A percentile compares a stretch with the other conserved stretches of the same genome.
Conservation (phyloP, 2,797 vertebrate genomes). For the Apodemus agrarius region DNA sequence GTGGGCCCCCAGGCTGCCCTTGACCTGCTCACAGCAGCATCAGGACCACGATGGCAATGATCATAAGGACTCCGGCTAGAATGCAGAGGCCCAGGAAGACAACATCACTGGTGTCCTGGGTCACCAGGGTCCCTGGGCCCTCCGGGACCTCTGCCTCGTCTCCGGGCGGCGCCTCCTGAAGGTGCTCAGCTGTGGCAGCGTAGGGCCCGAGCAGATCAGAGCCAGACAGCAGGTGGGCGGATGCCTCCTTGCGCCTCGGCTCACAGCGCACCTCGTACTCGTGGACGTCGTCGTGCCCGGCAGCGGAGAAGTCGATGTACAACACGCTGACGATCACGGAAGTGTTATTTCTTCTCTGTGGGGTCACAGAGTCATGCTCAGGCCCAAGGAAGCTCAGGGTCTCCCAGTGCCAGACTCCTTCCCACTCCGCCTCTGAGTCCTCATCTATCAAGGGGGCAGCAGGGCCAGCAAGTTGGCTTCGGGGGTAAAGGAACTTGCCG, state of each 20-base stretch:
- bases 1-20: background rate
- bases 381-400: background rate
- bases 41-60: conserved; percentile 95
- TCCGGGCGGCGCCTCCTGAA: conserved; percentile 82
- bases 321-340: conserved; percentile 95
- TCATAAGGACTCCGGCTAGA: conserved; percentile 96
- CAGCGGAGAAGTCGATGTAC: conserved; percentile 93
- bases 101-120: conserved; percentile 95
- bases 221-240: conserved; percentile 90
- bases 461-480: background rate
- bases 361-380: conserved; percentile 33
- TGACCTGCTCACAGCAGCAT: conserved; percentile 90
- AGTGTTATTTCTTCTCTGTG: conserved; percentile 94
- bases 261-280: conserved; percentile 96
- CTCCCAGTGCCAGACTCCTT: background rate
- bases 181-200: conserved; percentile 89
- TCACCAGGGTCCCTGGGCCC: conserved; percentile 76
- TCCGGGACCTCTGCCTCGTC: conserved; percentile 44
- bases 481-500: background rate
- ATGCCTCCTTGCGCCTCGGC: conserved; percentile 94
- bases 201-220: conserved; percentile 88
- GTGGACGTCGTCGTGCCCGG: conserved; percentile 88
- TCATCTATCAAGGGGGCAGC: background rate
- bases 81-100: conserved; percentile 98
- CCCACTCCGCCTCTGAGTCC: background rate